Evolutionary conservation across 2,797 vertebrate genomes (phyloP).

Genomic region (Macropus fuliginosus): DNA sequence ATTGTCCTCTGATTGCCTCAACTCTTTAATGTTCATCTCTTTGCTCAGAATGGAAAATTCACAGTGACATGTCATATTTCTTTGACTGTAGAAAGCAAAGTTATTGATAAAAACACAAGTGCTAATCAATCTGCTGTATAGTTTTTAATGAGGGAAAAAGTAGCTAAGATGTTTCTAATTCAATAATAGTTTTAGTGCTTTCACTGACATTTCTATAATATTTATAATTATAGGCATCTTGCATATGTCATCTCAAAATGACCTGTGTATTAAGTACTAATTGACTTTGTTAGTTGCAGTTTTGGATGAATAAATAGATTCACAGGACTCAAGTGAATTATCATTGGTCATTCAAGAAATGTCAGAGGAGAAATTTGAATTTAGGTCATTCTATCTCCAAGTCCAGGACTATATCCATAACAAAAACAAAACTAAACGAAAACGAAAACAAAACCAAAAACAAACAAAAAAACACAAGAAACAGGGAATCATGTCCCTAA

Average conservation of each 20-base stretch:
- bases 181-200: not conserved
- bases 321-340: not conserved
- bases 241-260: not conserved
- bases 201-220: not conserved
- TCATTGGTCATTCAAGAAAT: not conserved
- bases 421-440: not conserved
- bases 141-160: not conserved
- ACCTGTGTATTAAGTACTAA: not conserved
- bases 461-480: no score
- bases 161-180: not conserved
- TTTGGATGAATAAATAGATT: not conserved
- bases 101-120: not conserved
- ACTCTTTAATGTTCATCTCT: not conserved
- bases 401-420: not conserved
- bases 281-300: not conserved
- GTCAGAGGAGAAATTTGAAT: not conserved
- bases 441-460: no score
- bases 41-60: not conserved
- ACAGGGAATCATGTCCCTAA: not conserved
- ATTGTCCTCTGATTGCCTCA: not conserved
- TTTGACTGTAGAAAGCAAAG: not conserved
- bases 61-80: not conserved
- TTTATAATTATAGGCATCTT: not conserved
- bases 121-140: not conserved
- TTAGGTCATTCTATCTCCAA: not conserved